phyloP scores from a whole-genome alignment of 2,797 vertebrate genomes.

The Amphiprion clarkii region DNA sequence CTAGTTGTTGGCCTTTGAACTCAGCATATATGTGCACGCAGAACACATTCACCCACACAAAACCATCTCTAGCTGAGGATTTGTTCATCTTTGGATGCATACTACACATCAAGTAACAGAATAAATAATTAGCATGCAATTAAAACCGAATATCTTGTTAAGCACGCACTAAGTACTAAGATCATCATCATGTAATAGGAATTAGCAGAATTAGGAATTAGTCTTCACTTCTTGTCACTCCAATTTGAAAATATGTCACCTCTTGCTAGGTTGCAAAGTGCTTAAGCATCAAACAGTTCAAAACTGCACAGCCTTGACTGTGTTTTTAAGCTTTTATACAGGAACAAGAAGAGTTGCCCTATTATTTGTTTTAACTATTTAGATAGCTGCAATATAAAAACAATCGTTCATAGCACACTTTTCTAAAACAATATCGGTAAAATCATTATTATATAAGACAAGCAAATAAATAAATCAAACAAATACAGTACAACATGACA shows the following conservation, averaged over 20 bases:
- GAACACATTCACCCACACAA: neutral
- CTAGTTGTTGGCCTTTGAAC: slow-evolving; percentile 31
- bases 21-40: slow-evolving; percentile 19
- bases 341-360: slow-evolving; percentile 6
- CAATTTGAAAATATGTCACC: slow-evolving; percentile 15
- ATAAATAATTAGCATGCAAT: neutral
- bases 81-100: slow-evolving; percentile 13
- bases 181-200: neutral
- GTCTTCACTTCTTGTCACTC: neutral
- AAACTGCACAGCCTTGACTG: slow-evolving; percentile 14
- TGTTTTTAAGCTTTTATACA: neutral
- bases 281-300: slow-evolving; percentile 13
- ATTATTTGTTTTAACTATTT: slow-evolving; percentile 23
- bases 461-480: no score
- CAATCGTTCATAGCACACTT: no score
- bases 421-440: no score
- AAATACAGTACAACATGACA: no score
- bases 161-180: slow-evolving; percentile 4
- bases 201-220: neutral
- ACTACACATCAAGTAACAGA: neutral
- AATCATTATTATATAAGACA: no score
- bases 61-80: slow-evolving; percentile 12
- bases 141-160: neutral
- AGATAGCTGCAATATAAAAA: slow-evolving; percentile 3
- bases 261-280: slow-evolving; percentile 15